Conservation (phyloP, 2,888 invertebrate species). For the Linnaemya vulpina region DNA sequence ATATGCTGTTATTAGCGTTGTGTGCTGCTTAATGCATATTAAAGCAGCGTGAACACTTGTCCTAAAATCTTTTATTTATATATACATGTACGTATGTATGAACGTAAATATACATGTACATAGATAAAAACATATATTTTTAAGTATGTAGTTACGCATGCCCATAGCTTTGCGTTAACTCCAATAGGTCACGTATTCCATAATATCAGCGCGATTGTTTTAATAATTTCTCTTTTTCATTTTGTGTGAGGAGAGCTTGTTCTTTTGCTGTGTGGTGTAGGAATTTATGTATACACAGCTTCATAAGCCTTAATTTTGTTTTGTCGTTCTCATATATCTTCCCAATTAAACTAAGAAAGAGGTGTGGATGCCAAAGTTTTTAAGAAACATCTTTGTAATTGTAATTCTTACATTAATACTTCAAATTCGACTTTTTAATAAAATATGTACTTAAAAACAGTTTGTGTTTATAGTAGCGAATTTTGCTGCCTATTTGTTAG, state of each 20-base stretch:
- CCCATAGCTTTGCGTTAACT: slow-evolving; percentile 2
- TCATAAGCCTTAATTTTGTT: background rate
- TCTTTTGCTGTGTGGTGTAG: background rate
- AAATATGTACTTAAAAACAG: too few species aligned
- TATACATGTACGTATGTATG: background rate
- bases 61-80: slow-evolving; percentile 38
- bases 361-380: slow-evolving; percentile 59
- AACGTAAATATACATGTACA: background rate
- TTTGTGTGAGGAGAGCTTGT: background rate
- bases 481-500: too few species aligned
- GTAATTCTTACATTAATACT: too few species aligned
- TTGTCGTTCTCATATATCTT: background rate
- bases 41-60: slow-evolving; percentile 3
- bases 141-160: too few species aligned
- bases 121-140: background rate
- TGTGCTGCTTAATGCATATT: background rate
- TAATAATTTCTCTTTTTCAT: slow-evolving; percentile 32
- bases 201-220: slow-evolving; percentile 17
- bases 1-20: slow-evolving; percentile 18
- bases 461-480: too few species aligned
- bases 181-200: slow-evolving; percentile 21
- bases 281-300: background rate
- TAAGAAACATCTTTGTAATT: slow-evolving; percentile 4
- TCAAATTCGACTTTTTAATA: too few species aligned
- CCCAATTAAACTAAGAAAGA: slow-evolving; percentile 37